These are phyloP conservation scores for Rhabdomys pumilio DNA, from an alignment of 2,797 vertebrate genomes.

Conservation along the genomic window DNA sequence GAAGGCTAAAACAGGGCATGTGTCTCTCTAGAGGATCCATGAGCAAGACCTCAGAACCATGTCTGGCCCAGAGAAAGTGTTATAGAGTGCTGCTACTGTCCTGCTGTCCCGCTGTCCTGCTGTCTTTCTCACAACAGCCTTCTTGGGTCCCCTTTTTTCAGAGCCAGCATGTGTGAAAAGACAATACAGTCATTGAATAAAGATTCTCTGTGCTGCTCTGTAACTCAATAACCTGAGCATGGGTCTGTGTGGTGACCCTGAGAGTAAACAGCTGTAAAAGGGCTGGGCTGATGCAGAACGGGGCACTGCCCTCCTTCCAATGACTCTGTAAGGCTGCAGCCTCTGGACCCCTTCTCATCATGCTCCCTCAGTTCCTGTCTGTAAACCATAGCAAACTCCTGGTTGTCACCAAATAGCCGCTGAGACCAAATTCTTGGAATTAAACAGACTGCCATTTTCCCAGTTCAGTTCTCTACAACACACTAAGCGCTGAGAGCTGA, in stretches of 20 bases:
- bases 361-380: not conserved
- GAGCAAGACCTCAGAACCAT: constrained; percentile 32
- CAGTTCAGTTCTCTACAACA: not conserved
- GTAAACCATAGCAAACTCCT: constrained; percentile 21
- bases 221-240: not conserved
- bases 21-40: not conserved
- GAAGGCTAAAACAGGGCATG: not conserved
- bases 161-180: not conserved
- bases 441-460: not conserved
- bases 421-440: constrained; percentile 10
- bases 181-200: constrained; percentile 11
- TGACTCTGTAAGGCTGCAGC: not conserved
- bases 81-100: not conserved
- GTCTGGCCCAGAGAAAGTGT: constrained; percentile 17
- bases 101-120: not conserved
- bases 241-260: not conserved
- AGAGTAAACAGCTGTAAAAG: not conserved
- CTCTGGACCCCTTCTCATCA: constrained; percentile 7
- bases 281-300: not conserved
- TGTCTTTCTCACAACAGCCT: not conserved
- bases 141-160: not conserved
- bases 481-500: not conserved
- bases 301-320: not conserved
- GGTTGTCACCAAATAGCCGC: not conserved
- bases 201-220: not conserved